Conservation (phyloP, 2,888 invertebrate species). For the Sylvicola cinctus region DNA sequence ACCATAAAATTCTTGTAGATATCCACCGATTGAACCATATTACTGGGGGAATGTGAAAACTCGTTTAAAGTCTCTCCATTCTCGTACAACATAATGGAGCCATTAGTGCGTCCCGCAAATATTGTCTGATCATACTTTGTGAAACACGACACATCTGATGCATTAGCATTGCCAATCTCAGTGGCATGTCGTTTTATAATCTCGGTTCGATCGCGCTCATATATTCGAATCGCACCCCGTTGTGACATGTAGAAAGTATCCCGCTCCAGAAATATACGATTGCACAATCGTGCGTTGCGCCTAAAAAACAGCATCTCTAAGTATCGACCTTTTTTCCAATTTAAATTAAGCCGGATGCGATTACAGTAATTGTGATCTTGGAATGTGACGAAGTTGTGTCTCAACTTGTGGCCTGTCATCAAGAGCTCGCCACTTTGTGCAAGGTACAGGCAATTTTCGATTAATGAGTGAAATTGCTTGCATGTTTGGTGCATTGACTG, state of each 20-base stretch:
- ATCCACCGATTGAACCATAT: slow-evolving; percentile 16
- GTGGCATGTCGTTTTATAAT: slow-evolving; percentile 17
- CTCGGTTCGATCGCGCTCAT: slow-evolving; percentile 18
- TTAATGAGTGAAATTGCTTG: slow-evolving; percentile 25
- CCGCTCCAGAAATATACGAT: slow-evolving; percentile 30
- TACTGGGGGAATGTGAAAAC: not conserved
- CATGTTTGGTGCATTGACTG: slow-evolving; percentile 28
- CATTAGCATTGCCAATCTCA: slow-evolving; percentile 12
- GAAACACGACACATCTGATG: slow-evolving; percentile 18
- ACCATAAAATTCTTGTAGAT: slow-evolving; percentile 14
- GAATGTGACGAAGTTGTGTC: slow-evolving; percentile 14
- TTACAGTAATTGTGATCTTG: slow-evolving; percentile 17
- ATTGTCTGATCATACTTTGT: slow-evolving; percentile 15
- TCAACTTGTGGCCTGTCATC: slow-evolving; percentile 19
- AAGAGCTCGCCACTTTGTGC: slow-evolving; percentile 16
- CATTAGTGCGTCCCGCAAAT: slow-evolving; percentile 19
- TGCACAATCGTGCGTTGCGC: slow-evolving; percentile 27
- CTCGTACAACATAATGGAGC: slow-evolving; percentile 15
- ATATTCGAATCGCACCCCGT: slow-evolving; percentile 19
- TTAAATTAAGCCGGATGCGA: slow-evolving; percentile 23
- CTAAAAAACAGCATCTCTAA: slow-evolving; percentile 25
- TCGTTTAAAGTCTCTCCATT: slow-evolving; percentile 10
- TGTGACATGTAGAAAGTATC: slow-evolving; percentile 32
- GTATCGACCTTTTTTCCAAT: slow-evolving; percentile 35
- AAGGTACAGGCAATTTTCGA: slow-evolving; percentile 25